Evolutionary conservation across 2,888 invertebrate genomes (phyloP), one percentile per base, ranked within the genome.

Genomic region (Hololepta plana): DNA sequence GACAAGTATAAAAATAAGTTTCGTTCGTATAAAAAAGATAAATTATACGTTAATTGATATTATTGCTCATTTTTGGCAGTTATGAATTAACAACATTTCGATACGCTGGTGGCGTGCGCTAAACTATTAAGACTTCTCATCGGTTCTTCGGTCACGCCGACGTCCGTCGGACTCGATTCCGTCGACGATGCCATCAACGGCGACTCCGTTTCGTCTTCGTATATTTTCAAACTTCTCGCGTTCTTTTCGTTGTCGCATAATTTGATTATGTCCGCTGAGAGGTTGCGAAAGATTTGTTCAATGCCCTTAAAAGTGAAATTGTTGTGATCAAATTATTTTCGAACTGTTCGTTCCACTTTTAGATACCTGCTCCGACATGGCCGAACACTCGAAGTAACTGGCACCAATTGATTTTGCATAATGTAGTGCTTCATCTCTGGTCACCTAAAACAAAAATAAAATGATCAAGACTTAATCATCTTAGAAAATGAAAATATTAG

Each of bases 371-470:
- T 77, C 73, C 34, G 71, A 65, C 34, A 79, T 55, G 0, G 85
- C 87, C 1, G 87, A 88, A 1, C 81, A 75, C 50, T 90, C 88
- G 40, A 74, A 73, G 56, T 85, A 87, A 6, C 60, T 59, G 3
- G 84, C 87, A n/a, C 79, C 80, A 28, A 90, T 82, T 4, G 71
- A 68, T 4, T 62, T 62, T 0, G 88, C 80, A 57, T 79, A 90
- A 25, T 71, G 64, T 27, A 63, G 51, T 0, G 80, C 87, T 42
- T 84, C 84, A 13, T 67, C 66, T 2, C 59, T 55, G 2, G 53
- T 40, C 5, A 69, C 64, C 48, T 50, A 27, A n/a, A n/a, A n/a
- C n/a, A n/a, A n/a, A n/a, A n/a, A n/a, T n/a, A n/a, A n/a, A n/a
- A n/a, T n/a, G n/a, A n/a, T n/a, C n/a, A n/a, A n/a, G n/a, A n/a